These are phyloP conservation scores for Crocuta crocuta DNA, from an alignment of 2,113 vertebrate genomes.

Conservation along the genomic window DNA sequence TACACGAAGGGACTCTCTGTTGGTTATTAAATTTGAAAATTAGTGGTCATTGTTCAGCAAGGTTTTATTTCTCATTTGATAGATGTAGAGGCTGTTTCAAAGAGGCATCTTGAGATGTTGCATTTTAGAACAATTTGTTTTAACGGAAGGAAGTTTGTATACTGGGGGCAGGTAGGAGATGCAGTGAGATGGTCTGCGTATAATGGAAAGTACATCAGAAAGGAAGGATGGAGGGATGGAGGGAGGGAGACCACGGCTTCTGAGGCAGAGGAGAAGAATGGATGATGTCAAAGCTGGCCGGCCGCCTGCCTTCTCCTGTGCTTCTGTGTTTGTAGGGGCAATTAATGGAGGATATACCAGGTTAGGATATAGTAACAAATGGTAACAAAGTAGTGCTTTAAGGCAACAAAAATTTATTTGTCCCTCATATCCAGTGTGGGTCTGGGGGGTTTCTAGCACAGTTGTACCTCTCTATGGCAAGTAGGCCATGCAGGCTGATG, in stretches of 20 bases:
- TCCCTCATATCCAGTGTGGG: neutral
- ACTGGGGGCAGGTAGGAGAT: neutral
- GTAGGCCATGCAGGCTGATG: neutral
- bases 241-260: neutral
- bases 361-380: neutral
- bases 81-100: constrained; percentile 8
- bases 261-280: constrained; percentile 17
- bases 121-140: constrained; percentile 2
- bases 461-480: neutral
- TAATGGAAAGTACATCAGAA: neutral
- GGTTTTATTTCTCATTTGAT: neutral
- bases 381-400: neutral
- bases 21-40: constrained; percentile 50
- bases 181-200: neutral
- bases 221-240: neutral
- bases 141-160: neutral
- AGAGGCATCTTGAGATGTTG: neutral
- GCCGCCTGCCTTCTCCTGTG: neutral
- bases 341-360: neutral
- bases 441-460: neutral
- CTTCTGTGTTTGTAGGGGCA: neutral
- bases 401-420: neutral
- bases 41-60: neutral
- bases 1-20: neutral
- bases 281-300: constrained; percentile 14